phyloP scores from a whole-genome alignment of 2,113 vertebrate species.

The Anoura caudifer region DNA sequence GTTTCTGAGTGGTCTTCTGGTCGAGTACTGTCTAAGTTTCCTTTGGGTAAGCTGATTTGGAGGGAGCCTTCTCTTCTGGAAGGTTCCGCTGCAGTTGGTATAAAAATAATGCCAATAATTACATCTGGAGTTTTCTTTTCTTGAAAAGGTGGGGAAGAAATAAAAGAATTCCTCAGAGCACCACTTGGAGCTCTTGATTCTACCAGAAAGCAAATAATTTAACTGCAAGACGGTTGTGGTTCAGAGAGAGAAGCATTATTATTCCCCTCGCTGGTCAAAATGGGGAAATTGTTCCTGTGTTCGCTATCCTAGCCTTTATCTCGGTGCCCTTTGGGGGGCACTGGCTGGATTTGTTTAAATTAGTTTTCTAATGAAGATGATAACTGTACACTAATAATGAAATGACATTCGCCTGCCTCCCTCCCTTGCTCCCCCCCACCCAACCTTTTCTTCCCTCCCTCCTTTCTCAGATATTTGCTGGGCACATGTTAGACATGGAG shows the following conservation, averaged over 20 bases:
- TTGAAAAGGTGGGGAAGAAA: slow-evolving; percentile 52
- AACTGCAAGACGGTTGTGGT: slow-evolving; percentile 40
- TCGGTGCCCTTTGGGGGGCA: background rate
- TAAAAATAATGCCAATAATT: slow-evolving; percentile 45
- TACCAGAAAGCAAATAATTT: slow-evolving; percentile 52
- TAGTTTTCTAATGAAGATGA: slow-evolving; percentile 56
- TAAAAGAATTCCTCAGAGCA: slow-evolving; percentile 35
- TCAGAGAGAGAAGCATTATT: slow-evolving; percentile 51
- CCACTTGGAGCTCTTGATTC: background rate
- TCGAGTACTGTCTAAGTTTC: background rate
- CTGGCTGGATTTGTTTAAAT: slow-evolving; percentile 30
- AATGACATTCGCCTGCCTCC: background rate
- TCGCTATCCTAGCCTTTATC: background rate
- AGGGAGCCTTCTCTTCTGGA: slow-evolving; percentile 16
- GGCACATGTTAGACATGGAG: background rate
- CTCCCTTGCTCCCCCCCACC: accelerated
- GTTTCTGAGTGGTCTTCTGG: slow-evolving; percentile 1
- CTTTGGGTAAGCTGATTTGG: slow-evolving; percentile 10
- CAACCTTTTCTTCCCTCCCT: background rate
- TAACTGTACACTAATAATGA: slow-evolving; percentile 4
- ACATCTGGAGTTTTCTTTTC: slow-evolving; percentile 45
- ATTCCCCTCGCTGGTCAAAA: slow-evolving; percentile 39
- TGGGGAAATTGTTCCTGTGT: background rate
- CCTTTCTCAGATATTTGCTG: background rate
- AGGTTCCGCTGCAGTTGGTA: background rate